phyloP scores from a whole-genome alignment of 2,797 vertebrate species.

The Sternotherus odoratus region DNA sequence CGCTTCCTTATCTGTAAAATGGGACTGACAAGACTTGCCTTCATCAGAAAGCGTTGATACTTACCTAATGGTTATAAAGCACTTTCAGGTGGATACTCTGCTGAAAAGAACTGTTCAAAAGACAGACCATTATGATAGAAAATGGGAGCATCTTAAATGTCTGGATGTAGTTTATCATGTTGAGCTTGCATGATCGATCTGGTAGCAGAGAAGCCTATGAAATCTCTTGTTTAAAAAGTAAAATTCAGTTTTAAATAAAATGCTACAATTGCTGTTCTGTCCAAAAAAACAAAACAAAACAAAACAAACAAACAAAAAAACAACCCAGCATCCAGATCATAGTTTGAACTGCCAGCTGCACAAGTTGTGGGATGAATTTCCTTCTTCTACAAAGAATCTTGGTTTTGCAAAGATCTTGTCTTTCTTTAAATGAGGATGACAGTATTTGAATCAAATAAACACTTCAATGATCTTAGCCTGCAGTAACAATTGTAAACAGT shows the following conservation, averaged over 20 bases:
- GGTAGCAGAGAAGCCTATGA: slow-evolving; percentile 20
- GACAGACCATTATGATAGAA: slow-evolving; percentile 47
- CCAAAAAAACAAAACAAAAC: neutral
- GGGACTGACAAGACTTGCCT: neutral
- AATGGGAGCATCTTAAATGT: slow-evolving; percentile 32
- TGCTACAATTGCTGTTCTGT: neutral
- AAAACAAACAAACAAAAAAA: too few relatives aligned
- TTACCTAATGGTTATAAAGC: neutral
- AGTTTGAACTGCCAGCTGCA: slow-evolving; percentile 36
- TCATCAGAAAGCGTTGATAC: neutral
- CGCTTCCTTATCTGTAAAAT: neutral
- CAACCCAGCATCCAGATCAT: neutral
- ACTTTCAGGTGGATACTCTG: neutral
- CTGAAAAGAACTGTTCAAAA: slow-evolving; percentile 22
- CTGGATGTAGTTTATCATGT: neutral
- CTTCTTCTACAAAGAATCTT: neutral
- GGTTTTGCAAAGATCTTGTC: slow-evolving; percentile 25
- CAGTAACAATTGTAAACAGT: slow-evolving; percentile 13
- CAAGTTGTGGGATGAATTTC: slow-evolving; percentile 19
- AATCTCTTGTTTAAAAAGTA: neutral
- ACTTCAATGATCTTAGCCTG: slow-evolving; percentile 48
- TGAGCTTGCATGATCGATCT: slow-evolving; percentile 31
- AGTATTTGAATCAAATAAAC: slow-evolving; percentile 49
- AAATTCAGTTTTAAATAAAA: slow-evolving; percentile 6
- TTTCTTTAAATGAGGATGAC: neutral